Evolutionary conservation across 2,888 invertebrate species (phyloP).

Genomic region (Sclerodermus sp.): DNA sequence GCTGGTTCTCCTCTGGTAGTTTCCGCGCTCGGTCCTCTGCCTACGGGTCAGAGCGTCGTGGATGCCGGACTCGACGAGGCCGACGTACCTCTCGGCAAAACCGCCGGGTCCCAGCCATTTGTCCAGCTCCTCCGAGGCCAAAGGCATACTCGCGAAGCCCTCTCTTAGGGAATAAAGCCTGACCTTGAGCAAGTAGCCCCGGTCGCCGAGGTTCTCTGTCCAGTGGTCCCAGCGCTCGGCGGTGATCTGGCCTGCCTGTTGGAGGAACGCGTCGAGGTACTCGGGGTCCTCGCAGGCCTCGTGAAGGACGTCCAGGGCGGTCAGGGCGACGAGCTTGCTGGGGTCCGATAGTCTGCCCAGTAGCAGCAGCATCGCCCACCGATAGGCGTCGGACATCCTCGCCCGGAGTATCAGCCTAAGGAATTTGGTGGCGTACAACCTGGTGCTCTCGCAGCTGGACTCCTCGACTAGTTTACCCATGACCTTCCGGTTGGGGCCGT

Average conservation of each 20-base stretch:
- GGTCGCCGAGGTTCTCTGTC: constrained; percentile 61
- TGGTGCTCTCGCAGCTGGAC: constrained; percentile 60
- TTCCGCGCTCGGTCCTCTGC: constrained; percentile 77
- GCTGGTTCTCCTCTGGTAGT: constrained; percentile 70
- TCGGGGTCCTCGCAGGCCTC: constrained; percentile 85
- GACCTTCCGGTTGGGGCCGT: constrained; percentile 71
- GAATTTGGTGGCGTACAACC: constrained; percentile 90
- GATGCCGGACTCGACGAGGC: constrained; percentile 84
- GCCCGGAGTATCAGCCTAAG: constrained; percentile 83
- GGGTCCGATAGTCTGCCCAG: constrained; percentile 84
- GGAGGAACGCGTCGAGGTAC: constrained; percentile 43
- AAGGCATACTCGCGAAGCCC: constrained; percentile 59
- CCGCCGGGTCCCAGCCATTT: constrained; percentile 51
- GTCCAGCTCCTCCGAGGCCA: constrained; percentile 50
- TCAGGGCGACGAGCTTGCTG: constrained; percentile 76
- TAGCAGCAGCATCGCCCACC: constrained; percentile 86
- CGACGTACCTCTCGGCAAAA: constrained; percentile 71
- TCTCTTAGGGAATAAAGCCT: constrained; percentile 60
- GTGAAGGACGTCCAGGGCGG: constrained; percentile 81
- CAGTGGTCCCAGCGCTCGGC: constrained; percentile 54
- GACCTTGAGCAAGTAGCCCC: constrained; percentile 61
- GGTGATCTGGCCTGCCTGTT: constrained; percentile 32
- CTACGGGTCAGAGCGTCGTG: constrained; percentile 86
- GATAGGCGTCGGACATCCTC: constrained; percentile 71
- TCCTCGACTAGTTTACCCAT: constrained; percentile 62